Evolutionary conservation across 2,888 invertebrate species (phyloP), one percentile per base, ranked within the genome.

Genomic region (Polymixis lichenea): DNA sequence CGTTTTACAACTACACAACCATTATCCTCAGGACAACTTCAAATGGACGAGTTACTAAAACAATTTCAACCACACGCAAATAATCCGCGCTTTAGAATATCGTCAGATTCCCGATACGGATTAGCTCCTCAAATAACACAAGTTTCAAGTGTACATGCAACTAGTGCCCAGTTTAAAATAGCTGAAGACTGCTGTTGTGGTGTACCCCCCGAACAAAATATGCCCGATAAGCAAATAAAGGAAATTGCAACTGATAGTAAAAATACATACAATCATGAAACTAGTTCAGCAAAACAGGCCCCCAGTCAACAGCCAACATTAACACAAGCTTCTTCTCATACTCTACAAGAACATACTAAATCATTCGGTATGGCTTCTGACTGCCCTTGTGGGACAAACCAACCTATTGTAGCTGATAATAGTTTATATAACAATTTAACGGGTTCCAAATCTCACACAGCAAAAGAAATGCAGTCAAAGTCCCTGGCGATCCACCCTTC

Each of bases 11-110:
- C 19, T 43, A 15, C 43, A 22, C 53, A 43, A 65, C 38, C 25
- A 51, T 38, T 60, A 73, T n/a, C 38, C 7, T 2, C 25, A 73
- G 51, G 25, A 19, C 32, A 73, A 58, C 25, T 49, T 17, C 60
- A 43, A 60, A 60, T 15, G 17, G 69, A 60, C 22, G 60, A 38
- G n/a, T 38, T 68, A 32, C 25, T 46, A 4, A 51, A 58, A 22
- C 49, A 69, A 60, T 19, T 53, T 25, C 60, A 66, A 66, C 55
- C 43, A 43, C 64, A 49, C 7, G n/a, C n/a, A 61, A 61, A 49
- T 61, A 49, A 15, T 51, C 38, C n/a, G 25, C 38, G 38, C 19
- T 19, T 62, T 19, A 19, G 19, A 51, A n/a, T 51, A n/a, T 13
- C 17, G 22, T 56, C 68, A 43, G 9, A 22, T 22, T 28, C 6